phyloP scores from a whole-genome alignment of 2,113 vertebrate genomes.

The Garra rufa region DNA sequence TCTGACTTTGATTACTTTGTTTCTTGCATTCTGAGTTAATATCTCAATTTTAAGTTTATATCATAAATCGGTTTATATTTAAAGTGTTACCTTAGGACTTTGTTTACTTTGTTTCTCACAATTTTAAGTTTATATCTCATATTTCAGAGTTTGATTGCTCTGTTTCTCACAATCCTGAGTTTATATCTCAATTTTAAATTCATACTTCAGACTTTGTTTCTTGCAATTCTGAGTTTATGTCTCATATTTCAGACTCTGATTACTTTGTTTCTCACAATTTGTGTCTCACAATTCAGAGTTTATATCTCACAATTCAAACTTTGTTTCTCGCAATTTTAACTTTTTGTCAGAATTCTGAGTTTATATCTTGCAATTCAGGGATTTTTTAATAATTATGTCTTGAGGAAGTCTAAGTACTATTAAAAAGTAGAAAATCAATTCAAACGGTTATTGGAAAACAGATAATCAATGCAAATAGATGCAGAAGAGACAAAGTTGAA shows the following conservation, averaged over 20 bases:
- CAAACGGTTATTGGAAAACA: background rate
- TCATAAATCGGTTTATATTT: too few relatives aligned
- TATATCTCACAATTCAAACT: too few relatives aligned
- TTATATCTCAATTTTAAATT: too few relatives aligned
- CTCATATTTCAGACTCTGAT: too few relatives aligned
- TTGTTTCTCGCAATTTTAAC: too few relatives aligned
- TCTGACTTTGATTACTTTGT: too few relatives aligned
- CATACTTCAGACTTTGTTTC: background rate
- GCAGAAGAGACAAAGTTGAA: background rate
- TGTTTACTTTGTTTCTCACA: background rate
- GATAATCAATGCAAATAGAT: slow-evolving; percentile 6
- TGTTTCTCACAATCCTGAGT: background rate
- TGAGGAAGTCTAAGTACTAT: background rate
- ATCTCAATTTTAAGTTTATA: too few relatives aligned
- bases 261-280: too few relatives aligned
- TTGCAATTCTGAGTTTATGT: background rate
- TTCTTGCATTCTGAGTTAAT: too few relatives aligned
- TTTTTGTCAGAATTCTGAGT: background rate
- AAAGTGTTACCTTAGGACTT: too few relatives aligned
- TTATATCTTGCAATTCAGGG: background rate
- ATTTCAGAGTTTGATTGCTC: background rate
- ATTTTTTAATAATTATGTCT: background rate
- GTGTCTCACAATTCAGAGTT: background rate
- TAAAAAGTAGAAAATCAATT: background rate
- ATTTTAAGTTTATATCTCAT: too few relatives aligned